Base-by-base conservation (phyloP, 1,140 invertebrate species). In the Dreissena polymorpha region DNA sequence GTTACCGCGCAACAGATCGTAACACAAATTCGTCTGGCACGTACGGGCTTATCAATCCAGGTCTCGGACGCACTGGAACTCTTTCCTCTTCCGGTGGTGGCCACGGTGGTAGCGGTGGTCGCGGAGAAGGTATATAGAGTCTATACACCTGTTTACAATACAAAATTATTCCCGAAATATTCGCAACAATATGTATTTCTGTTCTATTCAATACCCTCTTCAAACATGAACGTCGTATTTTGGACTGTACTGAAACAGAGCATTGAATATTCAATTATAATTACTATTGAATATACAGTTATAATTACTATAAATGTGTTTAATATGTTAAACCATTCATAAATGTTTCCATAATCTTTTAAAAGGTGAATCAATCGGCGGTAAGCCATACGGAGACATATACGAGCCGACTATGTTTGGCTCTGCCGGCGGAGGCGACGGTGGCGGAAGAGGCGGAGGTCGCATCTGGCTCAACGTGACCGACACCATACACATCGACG, bases 401-500 rank as follows among this genome's bases (percentile, higher is more conserved):
- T 89, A 90, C 83, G 85, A 90, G 67, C 89, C 89, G 13, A 67
- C 55, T 0, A 18, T 85, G 50, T 89, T 89, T 84, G 89, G 89
- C n/a, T 89, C 88, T 77, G 85, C 87, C 10, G 89, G 89, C 23
- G 89, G 89, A 1, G 88, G 88, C 23, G 27, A 51, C 49, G 67
- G 67, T 21, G 89, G 89, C 21, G 89, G 89, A 25, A 73, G 82
- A 16, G 89, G 89, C 0, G 89, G 89, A 29, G 89, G 89, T 10
- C 78, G 84, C n/a, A 87, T 90, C 51, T 90, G 89, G 89, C 51
- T 90, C 6, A 90, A 90, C 84, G 87, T 89, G 12, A 88, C 89
- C 0, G 82, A 90, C 84, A 90, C 89, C 7, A 72, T 90, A 50
- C 82, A 84, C 10, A 86, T 90, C 16, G 88, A 90, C 74, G 89